Evolutionary conservation across 2,113 vertebrate genomes (phyloP).

Genomic region (Gnathonemus longibarbis): DNA sequence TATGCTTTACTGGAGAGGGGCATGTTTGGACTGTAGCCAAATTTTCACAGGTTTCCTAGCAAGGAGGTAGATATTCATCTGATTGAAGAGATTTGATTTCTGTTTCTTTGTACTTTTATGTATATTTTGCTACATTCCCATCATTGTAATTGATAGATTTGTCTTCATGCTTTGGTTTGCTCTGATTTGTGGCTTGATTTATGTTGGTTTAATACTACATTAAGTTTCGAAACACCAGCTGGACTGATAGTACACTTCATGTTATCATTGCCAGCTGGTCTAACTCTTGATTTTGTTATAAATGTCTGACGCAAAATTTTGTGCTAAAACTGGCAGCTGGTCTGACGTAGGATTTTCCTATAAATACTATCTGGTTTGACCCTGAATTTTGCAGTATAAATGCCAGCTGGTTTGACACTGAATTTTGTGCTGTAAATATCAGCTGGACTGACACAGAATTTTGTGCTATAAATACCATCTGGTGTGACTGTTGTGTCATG

Average conservation of each 20-base stretch:
- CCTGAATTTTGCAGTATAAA: neutral
- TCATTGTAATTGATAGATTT: neutral
- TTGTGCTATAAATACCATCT: neutral
- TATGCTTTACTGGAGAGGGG: neutral
- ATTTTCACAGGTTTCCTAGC: neutral
- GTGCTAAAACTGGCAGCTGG: neutral
- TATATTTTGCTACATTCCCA: neutral
- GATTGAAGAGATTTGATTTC: neutral
- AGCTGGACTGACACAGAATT: neutral
- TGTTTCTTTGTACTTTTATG: neutral
- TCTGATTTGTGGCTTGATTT: neutral
- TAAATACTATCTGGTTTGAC: constrained; percentile 3
- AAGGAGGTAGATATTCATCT: neutral
- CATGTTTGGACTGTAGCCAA: neutral
- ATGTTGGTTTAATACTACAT: neutral
- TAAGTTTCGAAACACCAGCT: neutral
- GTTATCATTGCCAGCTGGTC: neutral
- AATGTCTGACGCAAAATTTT: neutral
- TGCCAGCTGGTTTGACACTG: neutral
- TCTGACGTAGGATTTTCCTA: neutral
- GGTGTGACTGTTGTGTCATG: neutral
- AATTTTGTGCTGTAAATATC: neutral
- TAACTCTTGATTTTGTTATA: neutral
- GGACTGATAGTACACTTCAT: neutral
- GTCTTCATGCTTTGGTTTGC: neutral